Conservation (phyloP, 2,113 vertebrate species). For the Perca schrenkii region DNA sequence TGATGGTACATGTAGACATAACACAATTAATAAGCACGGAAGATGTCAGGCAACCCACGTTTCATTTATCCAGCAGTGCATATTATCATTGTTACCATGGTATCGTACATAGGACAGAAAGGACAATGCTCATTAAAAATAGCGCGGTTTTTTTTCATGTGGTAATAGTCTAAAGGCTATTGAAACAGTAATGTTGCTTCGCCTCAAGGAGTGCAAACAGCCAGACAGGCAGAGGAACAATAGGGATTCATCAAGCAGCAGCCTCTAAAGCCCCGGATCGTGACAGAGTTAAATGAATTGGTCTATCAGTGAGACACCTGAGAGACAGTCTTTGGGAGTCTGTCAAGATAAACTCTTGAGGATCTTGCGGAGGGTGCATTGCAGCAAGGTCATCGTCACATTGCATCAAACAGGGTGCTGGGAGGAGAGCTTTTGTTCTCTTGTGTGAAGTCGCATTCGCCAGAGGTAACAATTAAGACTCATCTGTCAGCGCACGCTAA, state of each 20-base stretch:
- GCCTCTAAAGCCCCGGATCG: slow-evolving; percentile 71
- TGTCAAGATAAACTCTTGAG: slow-evolving; percentile 79
- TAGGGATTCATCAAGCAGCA: slow-evolving; percentile 75
- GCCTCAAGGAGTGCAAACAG: slow-evolving; percentile 68
- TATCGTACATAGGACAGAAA: slow-evolving; percentile 21
- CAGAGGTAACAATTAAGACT: slow-evolving; percentile 84
- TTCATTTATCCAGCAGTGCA: slow-evolving; percentile 18
- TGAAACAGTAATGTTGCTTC: slow-evolving; percentile 63
- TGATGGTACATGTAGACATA: background rate
- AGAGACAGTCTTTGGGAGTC: slow-evolving; percentile 77
- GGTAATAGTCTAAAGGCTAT: slow-evolving; percentile 62
- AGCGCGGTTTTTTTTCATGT: slow-evolving; percentile 25
- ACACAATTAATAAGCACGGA: slow-evolving; percentile 1
- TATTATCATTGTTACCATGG: slow-evolving; percentile 31
- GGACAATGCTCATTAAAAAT: slow-evolving; percentile 40
- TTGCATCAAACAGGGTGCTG: slow-evolving; percentile 79
- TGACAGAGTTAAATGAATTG: slow-evolving; percentile 83
- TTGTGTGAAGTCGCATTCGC: slow-evolving; percentile 78
- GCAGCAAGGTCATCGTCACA: slow-evolving; percentile 84
- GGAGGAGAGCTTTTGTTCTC: slow-evolving; percentile 77
- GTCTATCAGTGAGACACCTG: slow-evolving; percentile 81
- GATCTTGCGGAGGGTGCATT: slow-evolving; percentile 70
- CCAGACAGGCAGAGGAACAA: slow-evolving; percentile 69
- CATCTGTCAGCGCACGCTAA: slow-evolving; percentile 77
- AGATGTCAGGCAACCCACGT: background rate